Evolutionary conservation across 92 coral and sea anemone species (phyloP).

Genomic region (Siderastrea siderea): DNA sequence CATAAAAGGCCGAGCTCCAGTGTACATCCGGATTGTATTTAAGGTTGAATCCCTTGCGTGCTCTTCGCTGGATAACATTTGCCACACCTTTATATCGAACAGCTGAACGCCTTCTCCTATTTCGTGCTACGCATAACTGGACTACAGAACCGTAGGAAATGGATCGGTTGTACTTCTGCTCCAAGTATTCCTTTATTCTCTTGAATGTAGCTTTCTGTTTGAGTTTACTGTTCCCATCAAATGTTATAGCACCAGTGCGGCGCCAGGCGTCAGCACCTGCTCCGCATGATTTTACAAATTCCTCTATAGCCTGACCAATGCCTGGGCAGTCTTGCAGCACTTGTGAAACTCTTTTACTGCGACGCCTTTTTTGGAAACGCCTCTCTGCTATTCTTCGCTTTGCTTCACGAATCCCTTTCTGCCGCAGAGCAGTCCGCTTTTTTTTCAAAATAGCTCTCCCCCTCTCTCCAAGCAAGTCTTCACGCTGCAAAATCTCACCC

Average conservation of each 20-base stretch:
- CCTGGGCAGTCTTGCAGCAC: constrained; percentile 59
- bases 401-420: constrained; percentile 44
- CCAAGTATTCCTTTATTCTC: constrained; percentile 68
- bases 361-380: constrained; percentile 52
- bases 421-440: constrained; percentile 23
- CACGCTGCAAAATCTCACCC: constrained; percentile 17
- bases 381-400: constrained; percentile 56
- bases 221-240: constrained; percentile 60
- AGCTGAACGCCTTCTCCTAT: constrained; percentile 70
- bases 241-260: no score
- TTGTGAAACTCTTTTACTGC: constrained; percentile 59
- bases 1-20: constrained; percentile 77
- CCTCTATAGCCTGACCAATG: constrained; percentile 68
- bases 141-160: constrained; percentile 74
- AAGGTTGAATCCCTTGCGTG: constrained; percentile 71
- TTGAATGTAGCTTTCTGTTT: constrained; percentile 76
- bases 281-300: constrained; percentile 54
- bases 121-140: constrained; percentile 76
- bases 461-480: constrained; percentile 29
- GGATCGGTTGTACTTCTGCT: constrained; percentile 51
- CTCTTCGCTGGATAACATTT: constrained; percentile 45
- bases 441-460: constrained; percentile 47
- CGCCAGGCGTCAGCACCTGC: constrained; percentile 85
- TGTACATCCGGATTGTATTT: constrained; percentile 77
- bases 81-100: constrained; percentile 65